Base-by-base conservation (phyloP, 2,888 invertebrate genomes). In the Drosophila recens region DNA sequence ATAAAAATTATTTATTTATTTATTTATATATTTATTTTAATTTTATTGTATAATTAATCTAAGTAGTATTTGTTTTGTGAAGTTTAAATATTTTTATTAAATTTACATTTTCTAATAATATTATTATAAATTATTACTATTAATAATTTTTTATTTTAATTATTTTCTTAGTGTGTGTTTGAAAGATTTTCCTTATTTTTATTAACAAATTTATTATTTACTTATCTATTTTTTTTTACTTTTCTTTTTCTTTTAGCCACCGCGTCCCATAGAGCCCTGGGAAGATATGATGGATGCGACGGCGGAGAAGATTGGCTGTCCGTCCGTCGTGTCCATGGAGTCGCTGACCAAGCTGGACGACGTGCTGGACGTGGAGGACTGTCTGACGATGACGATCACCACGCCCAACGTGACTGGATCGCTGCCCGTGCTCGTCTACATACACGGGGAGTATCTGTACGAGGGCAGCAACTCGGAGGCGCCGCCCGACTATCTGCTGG, bases 371-470 rank as follows among this genome's bases (percentile, higher is more conserved):
- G 80, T 92, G 20, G 92, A 92, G 72, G 92, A 92, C 53, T 92
- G 92, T 46, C 78, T 92, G 3, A 88, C 91, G 9, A 83, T 92
- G 83, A 91, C 87, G 6, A 91, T 92, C 2, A 90, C 91, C 8
- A 90, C 92, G 1, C 90, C 90, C 10, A 91, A 91, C 75, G 85
- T 90, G 11, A 85, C 83, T 1, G 89, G 79, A 0, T 82, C 65
- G 1, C 75, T 89, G 54, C 93, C 93, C 0, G 93, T 93, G 0
- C 80, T 93, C 77, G 91, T 93, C 8, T 93, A 92, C 63, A 84
- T 93, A 45, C 93, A 93, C 61, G 93, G 93, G 0, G 93, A 93
- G 59, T 91, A 90, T 51, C 87, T 93, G 10, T 91, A 91, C 51
- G 91, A 91, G 75, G 92, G 93, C 51, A 90, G 91, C 73, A 91